Conservation (phyloP, 2,888 invertebrate species). For the Blera fallax region DNA sequence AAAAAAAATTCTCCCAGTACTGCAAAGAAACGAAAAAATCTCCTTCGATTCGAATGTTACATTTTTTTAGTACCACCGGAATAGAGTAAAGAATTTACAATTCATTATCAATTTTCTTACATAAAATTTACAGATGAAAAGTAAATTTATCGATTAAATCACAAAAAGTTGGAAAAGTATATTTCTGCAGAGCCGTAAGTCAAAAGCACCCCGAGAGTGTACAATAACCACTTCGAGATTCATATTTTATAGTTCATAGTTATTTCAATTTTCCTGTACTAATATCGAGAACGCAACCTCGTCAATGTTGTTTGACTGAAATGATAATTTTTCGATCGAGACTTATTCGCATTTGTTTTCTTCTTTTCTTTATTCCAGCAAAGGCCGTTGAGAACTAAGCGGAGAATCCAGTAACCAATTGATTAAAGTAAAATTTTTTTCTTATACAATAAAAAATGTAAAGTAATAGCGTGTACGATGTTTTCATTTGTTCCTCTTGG, state of each 20-base stretch:
- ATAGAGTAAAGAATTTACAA: background rate
- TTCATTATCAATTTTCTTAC: constrained; percentile 37
- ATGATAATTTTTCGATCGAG: background rate
- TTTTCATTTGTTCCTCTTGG: constrained; percentile 13
- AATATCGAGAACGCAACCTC: constrained; percentile 30
- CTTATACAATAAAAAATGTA: constrained; percentile 53
- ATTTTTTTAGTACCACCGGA: background rate
- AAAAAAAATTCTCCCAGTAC: background rate
- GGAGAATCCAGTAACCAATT: constrained; percentile 26
- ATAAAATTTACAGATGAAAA: constrained; percentile 76
- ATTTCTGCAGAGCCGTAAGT: constrained; percentile 53
- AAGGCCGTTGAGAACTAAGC: background rate
- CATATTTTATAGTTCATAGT: background rate
- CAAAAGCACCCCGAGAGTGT: constrained; percentile 34
- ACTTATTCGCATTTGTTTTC: constrained; percentile 19
- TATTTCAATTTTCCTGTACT: constrained; percentile 32
- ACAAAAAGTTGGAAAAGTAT: background rate
- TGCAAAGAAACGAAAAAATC: background rate
- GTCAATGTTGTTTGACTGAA: constrained; percentile 19
- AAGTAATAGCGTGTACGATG: constrained; percentile 1
- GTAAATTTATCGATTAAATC: constrained; percentile 50
- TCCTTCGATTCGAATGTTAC: background rate
- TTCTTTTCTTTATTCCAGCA: constrained; percentile 24
- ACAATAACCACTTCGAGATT: constrained; percentile 29
- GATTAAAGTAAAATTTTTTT: constrained; percentile 43